Base-by-base conservation (phyloP, 2,113 vertebrate species). In the Uropsilus gracilis region DNA sequence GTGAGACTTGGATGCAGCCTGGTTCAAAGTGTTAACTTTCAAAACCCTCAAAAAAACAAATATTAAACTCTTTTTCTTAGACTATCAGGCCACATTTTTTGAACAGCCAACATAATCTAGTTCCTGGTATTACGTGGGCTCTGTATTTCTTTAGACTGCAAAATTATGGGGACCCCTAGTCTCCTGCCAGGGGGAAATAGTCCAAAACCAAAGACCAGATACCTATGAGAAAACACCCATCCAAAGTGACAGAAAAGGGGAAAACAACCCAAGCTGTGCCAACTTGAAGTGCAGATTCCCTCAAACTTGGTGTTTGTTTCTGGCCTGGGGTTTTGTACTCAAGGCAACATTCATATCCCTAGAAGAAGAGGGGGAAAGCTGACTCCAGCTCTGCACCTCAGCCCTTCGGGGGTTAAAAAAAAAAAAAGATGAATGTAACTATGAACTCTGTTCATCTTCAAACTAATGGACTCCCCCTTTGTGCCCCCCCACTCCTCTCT, bases 391-490 rank as follows among this genome's bases (percentile, higher is more conserved):
- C 97, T 83, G 88, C 95, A 66, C 96, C 96, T 97, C 97, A 98
- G 95, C 98, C 98, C 98, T 98, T 97, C 96, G 98, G 97, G 98
- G 97, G 96, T 98, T 98, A 98, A 98, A 97, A 97, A 97, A 98
- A 98, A 34, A 50, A 91, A 76, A 90, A 92, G 81, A 82, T 95
- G 97, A 98, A 97, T 96, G 98, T 98, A 98, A 96, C 97, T 97
- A 80, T 98, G 98, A 98, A 98, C 98, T 98, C 98, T 98, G 97
- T 97, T 98, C 97, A 97, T 98, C 98, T 98, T 98, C 98, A 98
- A 98, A 98, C 98, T 98, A 98, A 98, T 97, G 97, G 98, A 98
- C 97, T 98, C 88, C 1, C 55, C 53, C 61, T 42, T 66, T 13
- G 37, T 71, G 53, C 96, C 87, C 95, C 90, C 57, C 80, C 39